phyloP scores from a whole-genome alignment of 2,888 invertebrate genomes.

The Listrodromus nycthemerus region DNA sequence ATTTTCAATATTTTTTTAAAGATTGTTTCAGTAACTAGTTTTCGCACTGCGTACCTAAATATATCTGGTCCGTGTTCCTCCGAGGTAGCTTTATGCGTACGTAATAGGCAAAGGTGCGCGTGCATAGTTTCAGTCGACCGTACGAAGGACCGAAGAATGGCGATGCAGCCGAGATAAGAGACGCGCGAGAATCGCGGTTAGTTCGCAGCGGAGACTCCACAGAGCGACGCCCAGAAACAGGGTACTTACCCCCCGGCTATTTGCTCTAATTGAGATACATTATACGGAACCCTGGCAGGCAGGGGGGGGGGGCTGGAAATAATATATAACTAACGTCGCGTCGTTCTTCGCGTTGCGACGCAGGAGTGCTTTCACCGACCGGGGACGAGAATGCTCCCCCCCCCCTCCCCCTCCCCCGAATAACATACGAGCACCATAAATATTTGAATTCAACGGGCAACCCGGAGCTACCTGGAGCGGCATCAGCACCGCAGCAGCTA shows the following conservation, averaged over 20 bases:
- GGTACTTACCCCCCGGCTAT: slow-evolving; percentile 63
- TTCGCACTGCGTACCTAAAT: neutral
- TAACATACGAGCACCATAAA: slow-evolving; percentile 71
- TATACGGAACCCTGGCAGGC: slow-evolving; percentile 46
- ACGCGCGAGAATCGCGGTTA: slow-evolving; percentile 36
- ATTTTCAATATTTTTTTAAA: too few species aligned
- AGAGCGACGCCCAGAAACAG: slow-evolving; percentile 35
- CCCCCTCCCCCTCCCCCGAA: slow-evolving; percentile 44
- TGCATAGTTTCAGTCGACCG: neutral
- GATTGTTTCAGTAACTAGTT: neutral
- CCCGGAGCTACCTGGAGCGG: slow-evolving; percentile 11
- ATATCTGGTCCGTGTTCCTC: neutral
- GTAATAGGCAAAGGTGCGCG: slow-evolving; percentile 1
- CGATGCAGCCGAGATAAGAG: slow-evolving; percentile 33
- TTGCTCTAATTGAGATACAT: slow-evolving; percentile 72
- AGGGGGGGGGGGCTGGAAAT: slow-evolving; percentile 18
- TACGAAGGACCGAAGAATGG: slow-evolving; percentile 8
- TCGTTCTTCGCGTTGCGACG: slow-evolving; percentile 39
- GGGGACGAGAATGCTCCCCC: slow-evolving; percentile 4
- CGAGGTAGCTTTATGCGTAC: neutral
- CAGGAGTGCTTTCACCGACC: slow-evolving; percentile 46
- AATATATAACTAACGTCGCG: slow-evolving; percentile 44
- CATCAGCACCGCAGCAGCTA: slow-evolving; percentile 17
- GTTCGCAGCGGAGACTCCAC: slow-evolving; percentile 19
- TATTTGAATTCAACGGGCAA: slow-evolving; percentile 69